Base-by-base conservation (phyloP, 2,113 vertebrate species). In the Nettapus auritus region DNA sequence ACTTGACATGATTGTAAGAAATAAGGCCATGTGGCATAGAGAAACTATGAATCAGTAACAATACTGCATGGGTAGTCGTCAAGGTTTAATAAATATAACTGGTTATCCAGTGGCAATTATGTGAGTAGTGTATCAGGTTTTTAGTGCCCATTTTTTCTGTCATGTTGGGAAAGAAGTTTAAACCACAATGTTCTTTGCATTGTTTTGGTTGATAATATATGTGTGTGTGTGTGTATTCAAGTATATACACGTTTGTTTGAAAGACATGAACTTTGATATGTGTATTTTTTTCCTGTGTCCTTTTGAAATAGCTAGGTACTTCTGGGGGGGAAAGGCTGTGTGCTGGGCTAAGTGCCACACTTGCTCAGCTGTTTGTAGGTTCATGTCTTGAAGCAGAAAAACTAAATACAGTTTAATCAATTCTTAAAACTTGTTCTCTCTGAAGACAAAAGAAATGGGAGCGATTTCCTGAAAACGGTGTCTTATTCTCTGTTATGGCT, bases 381-480 rank as follows among this genome's bases (percentile, higher is more conserved):
- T 88, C 48, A 18, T 7, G 2, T 38, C 8, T 73, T 31, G 82
- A 79, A 3, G 2, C 29, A 50, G 46, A 88, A 86, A 68, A 71
- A 31, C n/a, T 92, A 75, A 79, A 76, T 55, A 31, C 5, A 93
- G n/a, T 28, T 83, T 86, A 88, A 86, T 11, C 5, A 4, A 1
- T 83, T 67, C 53, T 78, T 15, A 5, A 42, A 77, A 20, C 33
- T 40, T 80, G 31, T 82, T 71, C 66, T 82, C 62, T 86, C 48
- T 60, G 33, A 91, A 91, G 55, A 83, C 59, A 77, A 80, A 80
- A 67, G 46, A 53, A 96, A 80, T 71, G 26, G 79, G 76, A 34
- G 31, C 25, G 68, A 26, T 69, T 86, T 84, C 63, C 55, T 55
- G 64, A 64, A 59, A 81, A 55, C 38, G 36, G 18, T 82, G 15